Evolutionary conservation across 2,113 vertebrate species (phyloP).

Genomic region (Formicarius rufipectus): DNA sequence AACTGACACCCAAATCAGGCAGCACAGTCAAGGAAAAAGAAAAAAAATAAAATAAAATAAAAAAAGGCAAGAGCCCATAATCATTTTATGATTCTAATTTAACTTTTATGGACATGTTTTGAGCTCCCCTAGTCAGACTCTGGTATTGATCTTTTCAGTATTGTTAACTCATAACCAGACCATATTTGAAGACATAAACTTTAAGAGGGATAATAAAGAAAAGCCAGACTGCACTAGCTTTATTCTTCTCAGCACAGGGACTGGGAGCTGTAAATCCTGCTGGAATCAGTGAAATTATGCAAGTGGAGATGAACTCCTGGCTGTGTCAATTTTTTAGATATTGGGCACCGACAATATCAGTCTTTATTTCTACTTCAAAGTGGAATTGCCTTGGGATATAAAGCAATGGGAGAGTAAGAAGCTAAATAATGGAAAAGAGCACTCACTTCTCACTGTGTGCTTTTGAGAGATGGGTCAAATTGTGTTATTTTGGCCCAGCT

Average conservation of each 20-base stretch:
- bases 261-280: conserved; percentile 62
- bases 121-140: conserved; percentile 60
- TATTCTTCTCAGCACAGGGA: conserved; percentile 30
- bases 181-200: conserved; percentile 78
- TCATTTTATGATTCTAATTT: conserved; percentile 74
- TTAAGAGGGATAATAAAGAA: conserved; percentile 76
- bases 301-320: conserved; percentile 29
- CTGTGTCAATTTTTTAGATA: not conserved
- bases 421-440: not conserved
- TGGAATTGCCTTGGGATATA: not conserved
- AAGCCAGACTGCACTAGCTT: conserved; percentile 36
- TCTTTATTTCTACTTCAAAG: not conserved
- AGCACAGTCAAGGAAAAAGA: not conserved
- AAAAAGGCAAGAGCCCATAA: conserved; percentile 35
- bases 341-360: not conserved
- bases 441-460: not conserved
- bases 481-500: not conserved
- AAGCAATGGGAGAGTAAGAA: not conserved
- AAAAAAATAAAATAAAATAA: not conserved
- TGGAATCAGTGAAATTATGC: conserved; percentile 48
- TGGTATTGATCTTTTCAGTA: conserved; percentile 74
- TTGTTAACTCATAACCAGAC: conserved; percentile 77
- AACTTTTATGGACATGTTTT: conserved; percentile 76
- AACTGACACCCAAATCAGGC: conserved; percentile 9
- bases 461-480: not conserved